Base-by-base conservation (phyloP, 1,140 invertebrate genomes). In the Calliopsis andreniformis region DNA sequence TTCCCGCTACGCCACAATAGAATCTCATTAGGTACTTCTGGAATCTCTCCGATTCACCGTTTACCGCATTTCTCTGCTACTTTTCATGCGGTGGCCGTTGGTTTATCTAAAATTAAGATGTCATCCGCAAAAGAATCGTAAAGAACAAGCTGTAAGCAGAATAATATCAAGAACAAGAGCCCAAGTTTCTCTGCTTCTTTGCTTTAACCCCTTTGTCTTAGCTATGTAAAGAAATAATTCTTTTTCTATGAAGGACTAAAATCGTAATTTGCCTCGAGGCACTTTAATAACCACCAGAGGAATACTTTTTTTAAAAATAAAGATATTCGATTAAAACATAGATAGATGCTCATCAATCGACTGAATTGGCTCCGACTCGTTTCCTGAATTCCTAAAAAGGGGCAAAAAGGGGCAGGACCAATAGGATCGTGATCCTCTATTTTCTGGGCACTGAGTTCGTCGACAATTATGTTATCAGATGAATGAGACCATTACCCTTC, bases 21-120 rank as follows among this genome's bases (percentile, higher is more conserved):
- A 83, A 85, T 83, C 75, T 85, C 75, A 78, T 83, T 76, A 72
- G 35, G 18, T 49, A 55, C 66, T 55, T 75, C 47, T 58, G 69
- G 70, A 66, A 59, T 55, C 30, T 62, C 20, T 42, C 39, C 12
- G 25, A 4, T 30, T 1, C 28, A n/a, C 12, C 45, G 23, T 32
- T 18, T 32, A 28, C 14, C 14, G 30, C 32, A 23, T 56, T n/a
- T n/a, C 14, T 30, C 45, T 39, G 42, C 32, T 61, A 43, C 55
- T 69, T 76, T 79, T 56, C 25, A 43, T 47, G 72, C 58, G 61
- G 47, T 56, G 28, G 53, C 42, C 59, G 76, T 64, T 77, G 64
- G 63, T 80, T 66, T 80, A 73, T 78, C 55, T 61, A 35, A 47
- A 80, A 72, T 80, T 78, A 72, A 67, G 42, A 12, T 32, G 55